Evolutionary conservation across 2,888 invertebrate genomes (phyloP).

Genomic region (Sympetrum striolatum): DNA sequence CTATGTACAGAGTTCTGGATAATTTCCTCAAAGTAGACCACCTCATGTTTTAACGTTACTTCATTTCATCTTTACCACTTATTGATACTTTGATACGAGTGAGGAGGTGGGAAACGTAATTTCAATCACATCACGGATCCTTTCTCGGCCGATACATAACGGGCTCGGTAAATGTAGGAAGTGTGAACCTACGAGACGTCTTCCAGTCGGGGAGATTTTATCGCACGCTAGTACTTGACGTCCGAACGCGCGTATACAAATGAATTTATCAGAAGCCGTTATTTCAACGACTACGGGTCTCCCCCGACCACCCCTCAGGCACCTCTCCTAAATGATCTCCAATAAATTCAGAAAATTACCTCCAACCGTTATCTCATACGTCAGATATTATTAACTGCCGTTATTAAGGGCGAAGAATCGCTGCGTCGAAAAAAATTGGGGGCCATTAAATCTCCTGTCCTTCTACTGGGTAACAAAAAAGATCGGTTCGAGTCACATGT

Average conservation of each 20-base stretch:
- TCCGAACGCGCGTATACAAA: too few species aligned
- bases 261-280: too few species aligned
- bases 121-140: too few species aligned
- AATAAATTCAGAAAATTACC: neutral
- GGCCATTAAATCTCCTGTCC: neutral
- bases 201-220: neutral
- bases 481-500: neutral
- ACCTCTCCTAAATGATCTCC: neutral
- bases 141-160: too few species aligned
- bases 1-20: too few species aligned
- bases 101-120: too few species aligned
- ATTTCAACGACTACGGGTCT: neutral
- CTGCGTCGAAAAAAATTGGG: neutral
- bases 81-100: too few species aligned
- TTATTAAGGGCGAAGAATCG: neutral
- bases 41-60: too few species aligned
- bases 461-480: neutral
- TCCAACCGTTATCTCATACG: neutral
- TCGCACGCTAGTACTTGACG: neutral
- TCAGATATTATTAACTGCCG: neutral
- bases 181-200: neutral
- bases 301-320: too few species aligned
- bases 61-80: too few species aligned
- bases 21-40: too few species aligned
- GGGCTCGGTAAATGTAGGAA: too few species aligned